Conservation (phyloP, 92 coral and sea anemone species). For the Meandrina meandrites region DNA sequence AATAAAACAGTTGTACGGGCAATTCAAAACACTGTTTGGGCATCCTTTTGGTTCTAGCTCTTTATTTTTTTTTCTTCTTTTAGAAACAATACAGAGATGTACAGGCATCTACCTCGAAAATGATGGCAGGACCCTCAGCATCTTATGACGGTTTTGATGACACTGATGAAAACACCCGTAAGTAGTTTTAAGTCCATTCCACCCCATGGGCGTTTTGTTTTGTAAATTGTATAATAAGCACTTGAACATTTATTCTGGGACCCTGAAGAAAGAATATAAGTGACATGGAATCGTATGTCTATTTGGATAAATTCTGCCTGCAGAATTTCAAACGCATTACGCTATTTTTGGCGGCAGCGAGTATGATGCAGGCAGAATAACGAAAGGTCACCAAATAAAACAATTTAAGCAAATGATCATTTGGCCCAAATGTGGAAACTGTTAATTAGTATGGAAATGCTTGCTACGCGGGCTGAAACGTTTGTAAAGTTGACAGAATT, state of each 20-base stretch:
- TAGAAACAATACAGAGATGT: slow-evolving; percentile 97
- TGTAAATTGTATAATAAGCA: not conserved
- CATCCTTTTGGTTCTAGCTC: not conserved
- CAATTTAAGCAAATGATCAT: too few species aligned
- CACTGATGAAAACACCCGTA: slow-evolving; percentile 86
- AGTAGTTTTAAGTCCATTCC: slow-evolving; percentile 7
- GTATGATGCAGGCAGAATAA: not conserved
- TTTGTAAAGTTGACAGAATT: too few species aligned
- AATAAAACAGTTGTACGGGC: too few species aligned
- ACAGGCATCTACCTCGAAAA: slow-evolving; percentile 83
- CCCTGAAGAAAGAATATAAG: not conserved
- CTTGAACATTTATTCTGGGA: not conserved
- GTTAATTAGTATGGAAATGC: too few species aligned
- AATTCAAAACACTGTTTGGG: not conserved
- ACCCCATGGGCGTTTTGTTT: not conserved
- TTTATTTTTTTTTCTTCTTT: not conserved
- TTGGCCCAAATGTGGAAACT: too few species aligned
- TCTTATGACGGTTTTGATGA: slow-evolving; percentile 71
- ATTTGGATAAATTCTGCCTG: not conserved
- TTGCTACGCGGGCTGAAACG: too few species aligned
- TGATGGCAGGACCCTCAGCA: slow-evolving; percentile 65
- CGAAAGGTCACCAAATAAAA: too few species aligned
- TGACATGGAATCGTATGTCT: not conserved
- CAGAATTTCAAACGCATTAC: not conserved
- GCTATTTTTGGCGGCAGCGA: not conserved